Evolutionary conservation across 2,888 invertebrate genomes (phyloP).

Genomic region (Xestobium rufovillosum): DNA sequence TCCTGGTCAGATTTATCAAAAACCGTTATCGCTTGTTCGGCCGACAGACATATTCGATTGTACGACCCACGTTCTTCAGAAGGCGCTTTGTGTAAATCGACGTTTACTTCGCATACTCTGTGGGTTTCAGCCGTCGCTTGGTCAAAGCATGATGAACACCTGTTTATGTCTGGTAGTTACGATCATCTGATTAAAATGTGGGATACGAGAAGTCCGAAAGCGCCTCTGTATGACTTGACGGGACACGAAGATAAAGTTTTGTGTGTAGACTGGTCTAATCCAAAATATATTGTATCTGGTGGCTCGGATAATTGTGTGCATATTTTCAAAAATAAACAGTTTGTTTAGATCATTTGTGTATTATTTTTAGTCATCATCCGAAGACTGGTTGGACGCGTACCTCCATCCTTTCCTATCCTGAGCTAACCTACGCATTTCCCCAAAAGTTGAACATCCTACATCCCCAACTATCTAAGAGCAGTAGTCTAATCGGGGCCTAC

Average conservation of each 20-base stretch:
- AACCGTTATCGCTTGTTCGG: constrained; percentile 75
- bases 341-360: constrained; percentile 9
- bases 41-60: constrained; percentile 83
- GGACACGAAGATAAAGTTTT: constrained; percentile 93
- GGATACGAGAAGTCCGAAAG: constrained; percentile 89
- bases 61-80: constrained; percentile 89
- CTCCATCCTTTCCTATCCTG: too few relatives aligned
- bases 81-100: constrained; percentile 78
- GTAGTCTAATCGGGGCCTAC: too few relatives aligned
- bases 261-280: constrained; percentile 90
- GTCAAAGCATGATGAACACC: constrained; percentile 72
- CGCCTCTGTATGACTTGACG: constrained; percentile 83
- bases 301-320: constrained; percentile 89
- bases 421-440: too few relatives aligned
- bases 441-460: too few relatives aligned
- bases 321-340: constrained; percentile 58
- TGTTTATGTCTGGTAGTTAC: constrained; percentile 89
- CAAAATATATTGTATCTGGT: constrained; percentile 79
- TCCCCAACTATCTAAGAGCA: too few relatives aligned
- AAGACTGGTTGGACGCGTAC: too few relatives aligned
- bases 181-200: constrained; percentile 89
- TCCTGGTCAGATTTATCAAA: constrained; percentile 74
- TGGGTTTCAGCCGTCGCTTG: constrained; percentile 91
- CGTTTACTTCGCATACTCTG: constrained; percentile 79
- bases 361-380: too few relatives aligned